Evolutionary conservation across 2,113 vertebrate species (phyloP).

Genomic region (Dipodomys spectabilis): DNA sequence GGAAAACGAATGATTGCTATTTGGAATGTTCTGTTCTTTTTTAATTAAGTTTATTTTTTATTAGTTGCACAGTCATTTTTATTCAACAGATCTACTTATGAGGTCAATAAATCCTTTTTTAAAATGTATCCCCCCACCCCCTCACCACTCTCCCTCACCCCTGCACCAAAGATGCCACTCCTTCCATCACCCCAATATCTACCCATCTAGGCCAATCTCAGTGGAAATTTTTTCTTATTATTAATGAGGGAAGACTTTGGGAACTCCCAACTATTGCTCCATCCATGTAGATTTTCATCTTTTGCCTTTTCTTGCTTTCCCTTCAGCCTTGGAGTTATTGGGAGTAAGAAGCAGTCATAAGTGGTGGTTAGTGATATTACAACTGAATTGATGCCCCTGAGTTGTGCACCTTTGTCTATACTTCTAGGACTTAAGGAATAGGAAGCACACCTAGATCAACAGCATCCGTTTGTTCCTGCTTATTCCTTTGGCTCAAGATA

Average conservation of each 20-base stretch:
- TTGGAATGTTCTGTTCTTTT: too few species aligned
- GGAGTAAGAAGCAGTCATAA: not conserved
- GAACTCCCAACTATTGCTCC: not conserved
- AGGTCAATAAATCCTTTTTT: too few species aligned
- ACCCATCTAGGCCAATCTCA: not conserved
- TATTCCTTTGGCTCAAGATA: not conserved
- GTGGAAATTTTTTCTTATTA: not conserved
- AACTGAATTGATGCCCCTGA: not conserved
- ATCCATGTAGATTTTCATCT: not conserved
- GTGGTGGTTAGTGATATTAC: not conserved
- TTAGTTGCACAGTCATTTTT: too few species aligned
- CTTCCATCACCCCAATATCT: too few species aligned
- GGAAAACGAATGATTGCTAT: not conserved
- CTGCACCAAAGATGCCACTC: too few species aligned
- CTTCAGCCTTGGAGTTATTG: not conserved
- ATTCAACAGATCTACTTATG: too few species aligned
- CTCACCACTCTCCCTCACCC: too few species aligned
- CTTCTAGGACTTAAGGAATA: rapidly evolving
- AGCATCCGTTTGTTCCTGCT: not conserved
- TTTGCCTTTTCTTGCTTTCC: not conserved
- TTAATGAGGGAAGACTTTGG: not conserved
- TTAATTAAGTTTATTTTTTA: too few species aligned
- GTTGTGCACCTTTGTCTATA: not conserved
- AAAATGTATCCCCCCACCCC: too few species aligned
- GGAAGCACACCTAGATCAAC: not conserved